Evolutionary conservation across 2,797 vertebrate genomes (phyloP), one percentile per base, ranked within the genome.

Genomic region (Neostethus bicornis): DNA sequence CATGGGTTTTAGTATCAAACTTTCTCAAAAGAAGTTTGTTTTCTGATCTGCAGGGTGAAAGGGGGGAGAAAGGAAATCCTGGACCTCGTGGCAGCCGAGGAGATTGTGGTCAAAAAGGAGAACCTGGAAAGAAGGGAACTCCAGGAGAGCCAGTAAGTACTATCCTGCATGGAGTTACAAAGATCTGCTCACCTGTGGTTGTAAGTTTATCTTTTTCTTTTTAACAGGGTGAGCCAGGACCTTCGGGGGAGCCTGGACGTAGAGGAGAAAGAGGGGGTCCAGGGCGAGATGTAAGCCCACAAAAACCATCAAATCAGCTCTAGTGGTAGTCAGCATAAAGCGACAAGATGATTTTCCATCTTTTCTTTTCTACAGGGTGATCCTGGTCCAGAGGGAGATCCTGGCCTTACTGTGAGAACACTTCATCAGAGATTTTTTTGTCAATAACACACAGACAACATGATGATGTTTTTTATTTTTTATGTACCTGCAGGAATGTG

Each of bases 321-420:
- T 24, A 31, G 16, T 50, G 12, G 2, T 24, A 2, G 34, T 59
- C 17, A 32, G 35, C 28, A 28, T 14, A n/a, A 2, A 35, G 12
- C 21, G 16, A 11, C 24, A 55, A 11, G 19, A 48, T 61, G 16
- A 56, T 25, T 72, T 31, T 38, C 57, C 25, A 7, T 44, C 1
- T 41, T 2, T 35, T 79, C 3, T 75, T 0, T 82, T 37, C 73
- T 62, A 20, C 87, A 99, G 97, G 97, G 97, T 52, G 90, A 87
- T 49, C 73, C 90, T 0, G 97, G 97, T 1, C 90, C 94, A 45
- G 87, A 94, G 3, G 97, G 97, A 90, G 96, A 98, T 54, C 93
- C 97, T 0, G 96, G 96, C 44, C 92, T 98, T 51, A 96, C 96
- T 49, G 96, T 99, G 89, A 92, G 96, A 90, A 66, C 39, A 19